These are phyloP conservation scores for Aspidoscelis tigris DNA, from an alignment of 2,113 vertebrate species.

Conservation along the genomic window DNA sequence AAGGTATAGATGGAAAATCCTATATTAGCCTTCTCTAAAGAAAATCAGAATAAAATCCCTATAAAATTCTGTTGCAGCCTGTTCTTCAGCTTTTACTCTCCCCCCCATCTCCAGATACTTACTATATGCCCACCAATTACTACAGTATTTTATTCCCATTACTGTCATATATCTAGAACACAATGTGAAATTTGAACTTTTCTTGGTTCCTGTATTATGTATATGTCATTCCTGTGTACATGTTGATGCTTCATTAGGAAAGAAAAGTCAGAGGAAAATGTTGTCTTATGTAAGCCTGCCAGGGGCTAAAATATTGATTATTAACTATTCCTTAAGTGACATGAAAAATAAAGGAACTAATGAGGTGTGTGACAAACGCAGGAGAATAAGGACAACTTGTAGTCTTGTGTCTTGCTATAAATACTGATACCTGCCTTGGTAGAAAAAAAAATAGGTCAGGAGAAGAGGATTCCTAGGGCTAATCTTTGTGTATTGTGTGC, in stretches of 20 bases:
- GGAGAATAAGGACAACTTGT: not conserved
- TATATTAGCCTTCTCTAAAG: too few species aligned
- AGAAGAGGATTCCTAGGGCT: not conserved
- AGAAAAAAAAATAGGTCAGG: not conserved
- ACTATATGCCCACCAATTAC: not conserved
- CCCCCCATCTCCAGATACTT: too few species aligned
- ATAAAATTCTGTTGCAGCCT: too few species aligned
- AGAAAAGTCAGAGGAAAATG: not conserved
- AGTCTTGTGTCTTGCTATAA: not conserved
- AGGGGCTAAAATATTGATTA: slow-evolving; percentile 19
- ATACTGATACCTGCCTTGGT: not conserved
- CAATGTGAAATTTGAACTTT: not conserved
- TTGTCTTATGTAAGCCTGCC: slow-evolving; percentile 1
- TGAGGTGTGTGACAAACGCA: not conserved
- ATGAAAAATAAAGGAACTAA: slow-evolving; percentile 24
- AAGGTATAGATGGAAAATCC: too few species aligned
- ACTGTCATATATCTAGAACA: not conserved
- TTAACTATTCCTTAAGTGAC: slow-evolving; percentile 16
- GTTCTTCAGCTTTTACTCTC: too few species aligned
- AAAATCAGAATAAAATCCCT: too few species aligned
- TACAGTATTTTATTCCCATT: not conserved
- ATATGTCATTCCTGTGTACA: not conserved
- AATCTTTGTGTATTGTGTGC: not conserved
- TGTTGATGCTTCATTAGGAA: not conserved
- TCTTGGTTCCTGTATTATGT: not conserved